Conservation (phyloP, 2,113 vertebrate genomes). For the Phocoena sinus region DNA sequence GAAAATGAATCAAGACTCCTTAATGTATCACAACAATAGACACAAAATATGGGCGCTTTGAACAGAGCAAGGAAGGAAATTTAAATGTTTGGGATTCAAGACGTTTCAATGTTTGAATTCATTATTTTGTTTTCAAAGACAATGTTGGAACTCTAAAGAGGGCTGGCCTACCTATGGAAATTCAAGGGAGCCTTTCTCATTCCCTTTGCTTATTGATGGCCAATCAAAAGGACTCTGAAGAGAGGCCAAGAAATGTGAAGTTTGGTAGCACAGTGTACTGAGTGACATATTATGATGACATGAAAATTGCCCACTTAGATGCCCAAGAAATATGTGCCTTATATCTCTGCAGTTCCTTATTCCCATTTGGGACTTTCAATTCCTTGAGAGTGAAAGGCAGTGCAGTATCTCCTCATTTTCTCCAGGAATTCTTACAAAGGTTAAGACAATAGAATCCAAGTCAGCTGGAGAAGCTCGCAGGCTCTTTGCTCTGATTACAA, state of each 20-base stretch:
- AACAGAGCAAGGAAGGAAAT: neutral
- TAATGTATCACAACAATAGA: neutral
- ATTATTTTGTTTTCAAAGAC: slow-evolving; percentile 13
- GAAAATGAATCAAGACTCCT: neutral
- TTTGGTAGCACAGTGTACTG: neutral
- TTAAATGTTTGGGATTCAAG: slow-evolving; percentile 5
- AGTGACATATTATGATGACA: neutral
- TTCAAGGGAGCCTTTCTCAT: neutral
- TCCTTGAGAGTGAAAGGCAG: neutral
- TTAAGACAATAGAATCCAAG: neutral
- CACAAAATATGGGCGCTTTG: neutral
- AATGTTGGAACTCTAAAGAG: neutral
- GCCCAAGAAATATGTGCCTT: neutral
- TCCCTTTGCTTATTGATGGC: neutral
- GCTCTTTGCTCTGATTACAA: neutral
- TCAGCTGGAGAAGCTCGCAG: neutral
- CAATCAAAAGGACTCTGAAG: neutral
- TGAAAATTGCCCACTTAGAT: neutral
- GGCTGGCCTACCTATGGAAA: neutral
- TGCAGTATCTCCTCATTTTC: neutral
- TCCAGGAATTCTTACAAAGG: neutral
- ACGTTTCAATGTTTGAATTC: neutral
- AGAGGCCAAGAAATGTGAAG: neutral
- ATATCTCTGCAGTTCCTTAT: neutral
- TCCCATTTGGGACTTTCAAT: neutral